Percentiles rank a stretch among this genome's conserved stretches.
Conservation (phyloP, 2,888 invertebrate species). For the Brenthis daphne region DNA sequence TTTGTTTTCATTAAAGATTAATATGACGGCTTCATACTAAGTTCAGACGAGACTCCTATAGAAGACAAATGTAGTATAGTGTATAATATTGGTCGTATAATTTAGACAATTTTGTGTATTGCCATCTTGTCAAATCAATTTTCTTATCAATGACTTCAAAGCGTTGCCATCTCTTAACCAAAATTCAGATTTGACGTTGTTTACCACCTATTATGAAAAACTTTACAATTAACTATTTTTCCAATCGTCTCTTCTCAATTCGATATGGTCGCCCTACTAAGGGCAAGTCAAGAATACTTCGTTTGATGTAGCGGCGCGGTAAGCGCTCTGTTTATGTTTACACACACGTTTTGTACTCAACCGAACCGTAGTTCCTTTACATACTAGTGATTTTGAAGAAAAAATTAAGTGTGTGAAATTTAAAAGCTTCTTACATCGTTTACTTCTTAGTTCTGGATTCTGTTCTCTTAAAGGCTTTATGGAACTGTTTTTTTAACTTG, state of each 20-base stretch:
- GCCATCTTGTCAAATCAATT: too few species aligned
- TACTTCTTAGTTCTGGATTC: slow-evolving; percentile 3
- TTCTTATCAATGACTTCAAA: too few species aligned
- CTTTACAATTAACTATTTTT: not conserved
- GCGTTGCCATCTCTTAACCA: too few species aligned
- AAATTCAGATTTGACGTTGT: too few species aligned
- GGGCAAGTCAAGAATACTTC: slow-evolving; percentile 43
- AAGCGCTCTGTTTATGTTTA: slow-evolving; percentile 51
- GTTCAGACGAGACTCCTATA: too few species aligned
- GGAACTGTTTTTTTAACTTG: not conserved
- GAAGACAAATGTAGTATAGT: too few species aligned
- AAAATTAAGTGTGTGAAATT: slow-evolving; percentile 10
- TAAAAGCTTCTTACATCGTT: slow-evolving; percentile 5
- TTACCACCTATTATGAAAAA: too few species aligned
- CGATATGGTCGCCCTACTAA: slow-evolving; percentile 38
- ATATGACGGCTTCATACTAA: too few species aligned
- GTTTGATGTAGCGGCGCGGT: slow-evolving; percentile 56
- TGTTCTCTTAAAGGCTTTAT: not conserved
- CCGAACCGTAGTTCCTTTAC: slow-evolving; percentile 17
- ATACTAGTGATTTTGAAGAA: slow-evolving; percentile 13
- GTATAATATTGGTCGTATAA: too few species aligned
- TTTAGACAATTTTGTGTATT: too few species aligned
- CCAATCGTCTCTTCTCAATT: not conserved
- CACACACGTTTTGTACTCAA: slow-evolving; percentile 40
- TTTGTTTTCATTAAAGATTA: too few species aligned